These are phyloP conservation scores for Nomada flava DNA, from an alignment of 2,888 invertebrate species.

Conservation along the genomic window DNA sequence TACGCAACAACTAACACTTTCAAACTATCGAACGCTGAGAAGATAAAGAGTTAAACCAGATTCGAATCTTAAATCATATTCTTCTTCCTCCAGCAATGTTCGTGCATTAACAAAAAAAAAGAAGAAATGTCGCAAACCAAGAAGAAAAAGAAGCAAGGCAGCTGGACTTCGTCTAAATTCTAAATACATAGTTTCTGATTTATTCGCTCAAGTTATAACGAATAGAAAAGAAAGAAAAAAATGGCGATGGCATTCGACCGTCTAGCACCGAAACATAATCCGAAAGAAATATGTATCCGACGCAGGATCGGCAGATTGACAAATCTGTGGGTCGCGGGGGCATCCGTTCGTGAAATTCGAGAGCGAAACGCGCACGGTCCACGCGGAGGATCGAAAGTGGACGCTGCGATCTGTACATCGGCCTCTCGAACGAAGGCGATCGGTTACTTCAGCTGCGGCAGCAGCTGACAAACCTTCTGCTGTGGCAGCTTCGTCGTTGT, in stretches of 20 bases:
- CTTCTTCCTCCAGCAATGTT: too few relatives aligned
- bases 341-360: slow-evolving; percentile 57
- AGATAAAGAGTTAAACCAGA: too few relatives aligned
- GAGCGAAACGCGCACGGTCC: slow-evolving; percentile 49
- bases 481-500: slow-evolving; percentile 33
- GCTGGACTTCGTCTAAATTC: neutral
- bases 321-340: slow-evolving; percentile 36
- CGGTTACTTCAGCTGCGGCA: slow-evolving; percentile 74
- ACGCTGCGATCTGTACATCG: slow-evolving; percentile 36
- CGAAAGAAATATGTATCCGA: slow-evolving; percentile 8
- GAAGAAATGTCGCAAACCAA: too few relatives aligned
- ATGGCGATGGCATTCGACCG: neutral
- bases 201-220: neutral
- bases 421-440: slow-evolving; percentile 51
- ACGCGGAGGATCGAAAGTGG: slow-evolving; percentile 36
- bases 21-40: too few relatives aligned
- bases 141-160: neutral
- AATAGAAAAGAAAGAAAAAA: slow-evolving; percentile 6
- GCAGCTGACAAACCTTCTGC: slow-evolving; percentile 64
- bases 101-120: too few relatives aligned
- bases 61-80: too few relatives aligned
- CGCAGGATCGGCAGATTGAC: slow-evolving; percentile 38
- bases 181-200: neutral
- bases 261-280: slow-evolving; percentile 32
- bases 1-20: too few relatives aligned